Conservation (phyloP, 2,888 invertebrate genomes). For the Electrophaes corylata region DNA sequence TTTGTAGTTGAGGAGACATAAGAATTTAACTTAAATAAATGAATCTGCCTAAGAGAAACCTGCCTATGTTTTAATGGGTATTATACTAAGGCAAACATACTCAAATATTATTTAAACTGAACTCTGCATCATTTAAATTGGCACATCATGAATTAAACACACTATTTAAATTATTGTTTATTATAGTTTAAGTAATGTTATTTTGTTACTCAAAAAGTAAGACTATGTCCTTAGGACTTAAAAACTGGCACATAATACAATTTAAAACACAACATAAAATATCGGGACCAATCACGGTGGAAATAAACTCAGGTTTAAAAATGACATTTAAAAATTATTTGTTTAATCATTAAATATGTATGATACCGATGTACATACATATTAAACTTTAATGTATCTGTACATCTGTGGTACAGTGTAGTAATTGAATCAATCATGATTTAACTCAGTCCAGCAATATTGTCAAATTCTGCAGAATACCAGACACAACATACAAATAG, state of each 20-base stretch:
- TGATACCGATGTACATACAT: no score
- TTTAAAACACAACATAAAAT: conserved; percentile 40
- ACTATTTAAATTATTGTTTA: conserved; percentile 29
- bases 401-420: neutral
- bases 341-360: no score
- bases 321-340: neutral
- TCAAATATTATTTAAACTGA: neutral
- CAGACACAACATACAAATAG: no score
- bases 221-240: conserved; percentile 72
- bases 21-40: conserved; percentile 66
- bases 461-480: no score
- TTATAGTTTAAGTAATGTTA: conserved; percentile 24
- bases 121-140: conserved; percentile 20
- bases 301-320: no score
- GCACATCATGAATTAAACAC: conserved; percentile 14
- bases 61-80: conserved; percentile 42
- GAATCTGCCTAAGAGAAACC: conserved; percentile 61
- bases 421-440: neutral
- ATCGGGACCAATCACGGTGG: no score
- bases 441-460: no score
- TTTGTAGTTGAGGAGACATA: conserved; percentile 65
- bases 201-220: conserved; percentile 36
- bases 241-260: conserved; percentile 52
- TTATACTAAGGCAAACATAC: conserved; percentile 22
- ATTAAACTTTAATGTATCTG: no score